Conservation (phyloP, 2,888 invertebrate species). For the Dastarcus helophoroides region DNA sequence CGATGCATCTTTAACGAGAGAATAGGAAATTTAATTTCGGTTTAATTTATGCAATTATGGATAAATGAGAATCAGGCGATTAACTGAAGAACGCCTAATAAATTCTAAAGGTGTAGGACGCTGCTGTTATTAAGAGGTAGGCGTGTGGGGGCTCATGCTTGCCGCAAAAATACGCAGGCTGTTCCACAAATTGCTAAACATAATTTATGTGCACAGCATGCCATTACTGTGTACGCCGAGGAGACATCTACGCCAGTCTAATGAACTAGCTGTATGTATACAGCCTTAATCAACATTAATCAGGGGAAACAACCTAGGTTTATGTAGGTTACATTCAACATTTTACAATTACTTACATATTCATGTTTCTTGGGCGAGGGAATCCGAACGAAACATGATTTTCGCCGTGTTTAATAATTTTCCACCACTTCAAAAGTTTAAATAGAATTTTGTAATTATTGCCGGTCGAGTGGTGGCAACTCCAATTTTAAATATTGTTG, state of each 20-base stretch:
- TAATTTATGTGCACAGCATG: constrained; percentile 19
- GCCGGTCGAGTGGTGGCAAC: no score
- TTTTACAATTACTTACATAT: constrained; percentile 17
- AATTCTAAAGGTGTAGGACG: no score
- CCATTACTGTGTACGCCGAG: constrained; percentile 19
- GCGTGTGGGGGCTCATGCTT: no score
- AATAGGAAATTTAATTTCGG: no score
- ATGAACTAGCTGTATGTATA: constrained; percentile 23
- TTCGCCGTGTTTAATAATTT: constrained; percentile 14
- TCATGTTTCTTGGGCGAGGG: constrained; percentile 13
- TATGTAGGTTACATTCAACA: constrained; percentile 17
- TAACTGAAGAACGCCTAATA: no score
- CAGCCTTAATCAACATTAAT: constrained; percentile 24
- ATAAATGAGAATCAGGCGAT: no score
- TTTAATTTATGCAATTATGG: no score
- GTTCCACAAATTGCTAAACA: constrained; percentile 15
- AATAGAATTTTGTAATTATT: no score
- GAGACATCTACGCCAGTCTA: constrained; percentile 22
- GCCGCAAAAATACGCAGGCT: constrained; percentile 2
- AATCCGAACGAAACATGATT: constrained; percentile 5
- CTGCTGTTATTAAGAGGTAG: no score
- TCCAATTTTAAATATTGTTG: no score
- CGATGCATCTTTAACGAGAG: no score
- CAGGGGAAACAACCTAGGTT: constrained; percentile 20
- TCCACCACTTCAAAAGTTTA: constrained; percentile 2